A percentile compares a stretch with the other conserved stretches of the same genome.
These are phyloP conservation scores for Homarus gammarus DNA, from an alignment of 2,888 invertebrate species.

Conservation along the genomic window DNA sequence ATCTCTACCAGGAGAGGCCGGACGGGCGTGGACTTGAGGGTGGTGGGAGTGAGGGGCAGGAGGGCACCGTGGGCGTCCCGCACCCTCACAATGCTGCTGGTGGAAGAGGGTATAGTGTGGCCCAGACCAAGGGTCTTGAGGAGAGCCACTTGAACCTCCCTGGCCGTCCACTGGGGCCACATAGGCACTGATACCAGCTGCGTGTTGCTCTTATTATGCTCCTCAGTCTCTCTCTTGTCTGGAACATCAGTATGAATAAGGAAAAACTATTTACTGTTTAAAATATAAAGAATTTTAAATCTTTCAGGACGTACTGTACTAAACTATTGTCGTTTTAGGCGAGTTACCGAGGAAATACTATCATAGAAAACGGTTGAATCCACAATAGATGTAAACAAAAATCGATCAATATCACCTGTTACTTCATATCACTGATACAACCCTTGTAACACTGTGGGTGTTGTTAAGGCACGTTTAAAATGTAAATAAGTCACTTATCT, in stretches of 20 bases:
- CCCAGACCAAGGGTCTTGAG: slow-evolving; percentile 30
- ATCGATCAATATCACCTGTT: slow-evolving; percentile 34
- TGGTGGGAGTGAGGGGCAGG: slow-evolving; percentile 53
- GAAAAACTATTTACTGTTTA: background rate
- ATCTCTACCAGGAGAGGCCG: slow-evolving; percentile 50
- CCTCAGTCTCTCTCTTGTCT: slow-evolving; percentile 17
- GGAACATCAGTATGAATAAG: background rate
- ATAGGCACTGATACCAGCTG: slow-evolving; percentile 29
- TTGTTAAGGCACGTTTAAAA: background rate
- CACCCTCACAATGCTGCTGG: slow-evolving; percentile 35
- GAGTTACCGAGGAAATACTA: background rate
- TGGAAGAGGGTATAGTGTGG: background rate
- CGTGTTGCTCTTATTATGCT: slow-evolving; percentile 12
- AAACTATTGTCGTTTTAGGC: background rate
- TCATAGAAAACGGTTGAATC: slow-evolving; percentile 16
- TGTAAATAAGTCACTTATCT: background rate
- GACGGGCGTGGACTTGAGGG: slow-evolving; percentile 39
- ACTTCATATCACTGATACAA: background rate
- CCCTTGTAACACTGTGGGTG: too few relatives aligned
- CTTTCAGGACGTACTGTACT: too few relatives aligned
- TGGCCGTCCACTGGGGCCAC: slow-evolving; percentile 53
- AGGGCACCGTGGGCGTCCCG: slow-evolving; percentile 46
- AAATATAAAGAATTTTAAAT: too few relatives aligned
- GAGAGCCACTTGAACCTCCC: slow-evolving; percentile 53
- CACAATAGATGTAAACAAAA: background rate